Evolutionary conservation across 1,140 invertebrate genomes (phyloP), one percentile per base, ranked within the genome.

Genomic region (Calycopis cecrops): DNA sequence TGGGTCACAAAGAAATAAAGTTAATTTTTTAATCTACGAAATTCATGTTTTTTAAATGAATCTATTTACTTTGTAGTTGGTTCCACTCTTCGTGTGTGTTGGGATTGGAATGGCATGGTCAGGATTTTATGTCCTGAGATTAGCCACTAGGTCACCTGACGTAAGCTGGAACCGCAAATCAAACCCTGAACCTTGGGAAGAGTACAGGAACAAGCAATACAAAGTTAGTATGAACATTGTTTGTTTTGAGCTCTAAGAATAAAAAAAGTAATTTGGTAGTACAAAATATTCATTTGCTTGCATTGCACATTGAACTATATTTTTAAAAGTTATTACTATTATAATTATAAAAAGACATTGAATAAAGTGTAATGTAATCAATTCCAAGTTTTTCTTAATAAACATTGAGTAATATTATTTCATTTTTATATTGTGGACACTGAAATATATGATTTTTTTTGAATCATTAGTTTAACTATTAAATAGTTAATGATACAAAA

Each of bases 141-240:
- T 96, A 35, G 95, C 94, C n/a, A 65, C 88, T 0, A 89, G 88
- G 50, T 94, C 90, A 69, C 95, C 95, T 37, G 95, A 96, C 72
- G 95, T 96, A 10, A 88, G 92, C 48, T 96, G 94, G 94, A 90
- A 90, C 62, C 90, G 89, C 42, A 91, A 89, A 44, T 79, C 70
- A 16, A 95, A 95, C 69, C 91, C 92, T 3, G 93, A 95, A 70
- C 94, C 95, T 4, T 95, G 94, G 92, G 88, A 96, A 65, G 91
- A 92, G 56, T 97, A 94, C 75, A 88, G 89, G 49, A 84, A 91
- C 51, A 96, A 95, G 74, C 92, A 94, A 67, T 95, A 96, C 73
- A 96, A 96, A 91, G 95, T 95, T 88, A 54, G 58, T 55, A 40
- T 16, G 12, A 33, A 49, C 49, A 56, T 48, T 33, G 52, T n/a